Evolutionary conservation across 2,888 invertebrate genomes (phyloP).

Genomic region (Priocnemis perturbator): DNA sequence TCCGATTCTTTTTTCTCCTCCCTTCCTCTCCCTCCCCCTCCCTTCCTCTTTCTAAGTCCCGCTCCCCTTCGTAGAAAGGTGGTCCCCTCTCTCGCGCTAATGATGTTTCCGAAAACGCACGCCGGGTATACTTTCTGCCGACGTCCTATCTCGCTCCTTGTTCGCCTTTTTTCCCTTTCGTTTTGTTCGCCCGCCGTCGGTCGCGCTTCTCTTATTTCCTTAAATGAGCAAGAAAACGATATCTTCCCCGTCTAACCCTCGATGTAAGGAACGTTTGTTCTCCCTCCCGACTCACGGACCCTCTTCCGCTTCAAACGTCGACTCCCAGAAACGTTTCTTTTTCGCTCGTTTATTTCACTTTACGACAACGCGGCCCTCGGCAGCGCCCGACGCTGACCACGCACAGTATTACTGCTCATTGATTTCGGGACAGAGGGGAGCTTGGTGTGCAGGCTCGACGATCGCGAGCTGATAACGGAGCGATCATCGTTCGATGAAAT

Average conservation of each 20-base stretch:
- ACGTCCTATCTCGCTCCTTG: background rate
- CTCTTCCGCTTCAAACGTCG: background rate
- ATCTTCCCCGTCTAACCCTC: background rate
- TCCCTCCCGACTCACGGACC: background rate
- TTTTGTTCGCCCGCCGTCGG: background rate
- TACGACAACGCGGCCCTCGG: slow-evolving; percentile 25
- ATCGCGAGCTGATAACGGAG: slow-evolving; percentile 37
- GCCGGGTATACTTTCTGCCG: slow-evolving; percentile 4
- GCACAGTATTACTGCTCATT: slow-evolving; percentile 29
- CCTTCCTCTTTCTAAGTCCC: slow-evolving; percentile 37
- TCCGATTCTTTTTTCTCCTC: slow-evolving; percentile 47
- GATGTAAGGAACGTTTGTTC: slow-evolving; percentile 19
- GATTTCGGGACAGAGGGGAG: slow-evolving; percentile 46
- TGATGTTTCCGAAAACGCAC: slow-evolving; percentile 65
- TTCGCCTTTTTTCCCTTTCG: background rate
- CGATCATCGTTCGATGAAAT: slow-evolving; percentile 32
- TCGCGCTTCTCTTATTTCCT: slow-evolving; percentile 4
- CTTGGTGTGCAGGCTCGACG: slow-evolving; percentile 26
- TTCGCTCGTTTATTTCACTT: slow-evolving; percentile 39
- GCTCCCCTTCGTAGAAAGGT: slow-evolving; percentile 61
- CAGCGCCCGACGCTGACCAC: slow-evolving; percentile 19
- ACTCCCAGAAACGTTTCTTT: slow-evolving; percentile 7
- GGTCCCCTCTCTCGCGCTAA: slow-evolving; percentile 61
- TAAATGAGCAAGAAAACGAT: slow-evolving; percentile 5
- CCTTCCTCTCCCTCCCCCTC: slow-evolving; percentile 31